Conservation (phyloP, 2,888 invertebrate genomes). For the Aspidiotus rigidus region DNA sequence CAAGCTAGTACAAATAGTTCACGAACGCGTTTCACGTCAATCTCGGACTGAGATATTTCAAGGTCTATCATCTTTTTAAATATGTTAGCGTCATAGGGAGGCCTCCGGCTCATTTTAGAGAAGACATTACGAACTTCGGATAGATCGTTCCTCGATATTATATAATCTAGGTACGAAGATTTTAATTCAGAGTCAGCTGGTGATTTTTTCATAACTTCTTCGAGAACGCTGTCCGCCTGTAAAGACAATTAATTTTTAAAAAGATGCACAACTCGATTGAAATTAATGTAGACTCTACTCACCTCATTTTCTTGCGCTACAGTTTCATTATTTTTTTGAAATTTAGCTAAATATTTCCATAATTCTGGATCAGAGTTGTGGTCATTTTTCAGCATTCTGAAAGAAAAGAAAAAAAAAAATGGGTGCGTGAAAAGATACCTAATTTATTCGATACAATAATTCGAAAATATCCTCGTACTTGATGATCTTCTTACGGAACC, state of each 20-base stretch:
- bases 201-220: constrained; percentile 20
- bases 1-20: constrained; percentile 20
- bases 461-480: constrained; percentile 6
- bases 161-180: constrained; percentile 18
- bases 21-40: constrained; percentile 12
- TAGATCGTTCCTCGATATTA: constrained; percentile 18
- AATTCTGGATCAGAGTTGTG: constrained; percentile 22
- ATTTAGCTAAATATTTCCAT: constrained; percentile 24
- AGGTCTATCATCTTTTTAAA: constrained; percentile 22
- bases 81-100: constrained; percentile 17
- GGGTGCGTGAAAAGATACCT: background rate
- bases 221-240: constrained; percentile 15
- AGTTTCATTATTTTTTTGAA: constrained; percentile 1
- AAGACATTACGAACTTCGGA: constrained; percentile 6
- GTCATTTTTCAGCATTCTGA: constrained; percentile 21
- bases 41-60: constrained; percentile 4
- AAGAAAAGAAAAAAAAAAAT: background rate
- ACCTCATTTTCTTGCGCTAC: too few relatives aligned
- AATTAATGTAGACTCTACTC: background rate
- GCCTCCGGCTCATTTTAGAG: constrained; percentile 6
- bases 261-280: constrained; percentile 16
- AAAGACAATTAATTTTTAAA: background rate
- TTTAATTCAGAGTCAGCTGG: constrained; percentile 13
- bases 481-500: constrained; percentile 23
- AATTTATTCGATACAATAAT: background rate